Conservation (phyloP, 2,888 invertebrate species). For the Nymphalis urticae region DNA sequence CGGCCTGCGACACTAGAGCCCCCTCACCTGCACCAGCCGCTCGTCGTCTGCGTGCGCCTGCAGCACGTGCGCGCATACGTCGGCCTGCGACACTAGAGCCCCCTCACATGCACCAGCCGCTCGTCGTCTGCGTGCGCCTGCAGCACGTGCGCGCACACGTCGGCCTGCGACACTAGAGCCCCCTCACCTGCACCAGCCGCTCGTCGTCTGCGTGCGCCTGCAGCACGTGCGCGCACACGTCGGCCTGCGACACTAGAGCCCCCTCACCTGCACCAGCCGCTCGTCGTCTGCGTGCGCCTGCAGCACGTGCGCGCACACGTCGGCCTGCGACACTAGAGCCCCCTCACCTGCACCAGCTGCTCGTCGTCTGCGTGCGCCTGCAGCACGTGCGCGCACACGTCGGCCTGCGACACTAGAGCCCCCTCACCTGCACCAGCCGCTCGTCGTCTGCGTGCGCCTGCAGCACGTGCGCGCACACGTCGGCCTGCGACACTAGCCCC, state of each 20-base stretch:
- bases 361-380: conserved; percentile 1
- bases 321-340: neutral
- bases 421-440: neutral
- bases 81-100: neutral
- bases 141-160: conserved; percentile 2
- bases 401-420: neutral
- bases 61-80: conserved; percentile 3
- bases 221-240: conserved; percentile 2
- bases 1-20: neutral
- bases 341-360: neutral
- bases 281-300: conserved; percentile 1
- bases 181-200: neutral
- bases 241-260: neutral
- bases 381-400: conserved; percentile 2
- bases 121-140: neutral
- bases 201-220: neutral
- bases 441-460: conserved; percentile 1
- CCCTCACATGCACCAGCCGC: neutral
- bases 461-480: conserved; percentile 21
- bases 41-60: conserved; percentile 2
- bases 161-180: neutral
- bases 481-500: conserved; percentile 3
- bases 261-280: neutral
- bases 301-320: conserved; percentile 1
- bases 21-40: neutral